These are phyloP conservation scores for Drosophila pectinifera DNA, from an alignment of 1,140 invertebrate genomes.

Conservation along the genomic window DNA sequence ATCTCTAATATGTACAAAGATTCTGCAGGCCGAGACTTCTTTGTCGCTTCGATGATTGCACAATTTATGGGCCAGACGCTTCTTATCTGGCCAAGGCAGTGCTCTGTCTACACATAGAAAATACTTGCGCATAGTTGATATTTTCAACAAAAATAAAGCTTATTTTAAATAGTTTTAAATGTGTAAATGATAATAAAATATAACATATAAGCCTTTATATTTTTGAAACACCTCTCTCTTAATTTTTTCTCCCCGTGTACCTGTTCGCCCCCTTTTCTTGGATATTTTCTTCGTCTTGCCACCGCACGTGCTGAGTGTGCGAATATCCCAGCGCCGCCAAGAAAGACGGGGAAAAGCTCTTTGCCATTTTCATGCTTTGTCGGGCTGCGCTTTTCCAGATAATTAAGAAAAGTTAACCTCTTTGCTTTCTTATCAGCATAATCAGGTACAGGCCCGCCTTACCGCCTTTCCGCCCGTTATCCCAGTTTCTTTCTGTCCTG, in stretches of 20 bases:
- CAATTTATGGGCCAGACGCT: constrained; percentile 55
- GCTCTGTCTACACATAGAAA: constrained; percentile 11
- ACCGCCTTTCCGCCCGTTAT: constrained; percentile 14
- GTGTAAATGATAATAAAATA: too few species aligned
- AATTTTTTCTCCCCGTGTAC: constrained; percentile 22
- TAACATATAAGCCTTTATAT: too few species aligned
- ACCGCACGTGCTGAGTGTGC: constrained; percentile 49
- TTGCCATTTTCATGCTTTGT: constrained; percentile 33
- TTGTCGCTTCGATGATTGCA: constrained; percentile 60
- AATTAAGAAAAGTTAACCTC: constrained; percentile 83
- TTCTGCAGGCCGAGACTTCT: constrained; percentile 32
- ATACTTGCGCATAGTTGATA: neutral
- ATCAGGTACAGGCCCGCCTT: constrained; percentile 63
- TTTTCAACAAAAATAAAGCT: too few species aligned
- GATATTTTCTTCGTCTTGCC: neutral
- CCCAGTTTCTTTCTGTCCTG: neutral
- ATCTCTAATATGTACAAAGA: constrained; percentile 47
- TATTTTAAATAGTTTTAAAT: neutral
- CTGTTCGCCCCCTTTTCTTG: neutral
- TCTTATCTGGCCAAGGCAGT: constrained; percentile 42
- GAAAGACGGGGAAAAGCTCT: constrained; percentile 21
- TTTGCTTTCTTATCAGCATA: constrained; percentile 81
- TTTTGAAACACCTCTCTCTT: too few species aligned
- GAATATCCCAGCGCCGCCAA: constrained; percentile 28
- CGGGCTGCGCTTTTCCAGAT: constrained; percentile 72